These are phyloP conservation scores for Tillus elongatus DNA, from an alignment of 2,888 invertebrate genomes.

Conservation along the genomic window DNA sequence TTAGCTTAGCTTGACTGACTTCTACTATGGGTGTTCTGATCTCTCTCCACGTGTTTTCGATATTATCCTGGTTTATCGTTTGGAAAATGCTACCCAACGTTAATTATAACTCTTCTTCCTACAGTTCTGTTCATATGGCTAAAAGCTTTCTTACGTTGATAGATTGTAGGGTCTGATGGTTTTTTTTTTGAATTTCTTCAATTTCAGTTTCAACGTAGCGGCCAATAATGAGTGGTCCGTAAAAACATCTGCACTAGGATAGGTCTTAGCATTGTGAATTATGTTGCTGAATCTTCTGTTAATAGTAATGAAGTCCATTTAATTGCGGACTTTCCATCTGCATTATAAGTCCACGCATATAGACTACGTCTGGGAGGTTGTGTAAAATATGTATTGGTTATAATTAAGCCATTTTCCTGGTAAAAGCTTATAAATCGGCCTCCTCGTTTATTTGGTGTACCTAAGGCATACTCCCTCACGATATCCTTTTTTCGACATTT, in stretches of 20 bases:
- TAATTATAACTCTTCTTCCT: background rate
- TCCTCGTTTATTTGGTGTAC: constrained; percentile 4
- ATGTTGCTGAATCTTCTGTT: background rate
- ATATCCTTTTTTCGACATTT: background rate
- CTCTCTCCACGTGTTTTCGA: constrained; percentile 1
- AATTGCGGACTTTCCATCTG: background rate
- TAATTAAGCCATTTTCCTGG: constrained; percentile 3
- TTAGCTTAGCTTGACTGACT: constrained; percentile 2
- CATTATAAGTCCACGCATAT: too few relatives aligned
- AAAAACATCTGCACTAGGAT: constrained; percentile 2
- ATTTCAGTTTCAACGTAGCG: constrained; percentile 2
- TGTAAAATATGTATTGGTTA: constrained; percentile 1
- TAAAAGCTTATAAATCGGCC: background rate
- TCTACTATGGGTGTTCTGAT: constrained; percentile 2
- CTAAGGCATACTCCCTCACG: constrained; percentile 1
- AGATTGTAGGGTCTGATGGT: constrained; percentile 1
- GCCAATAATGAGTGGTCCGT: constrained; percentile 2
- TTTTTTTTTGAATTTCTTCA: background rate
- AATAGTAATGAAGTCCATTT: constrained; percentile 1
- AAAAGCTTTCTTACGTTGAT: background rate
- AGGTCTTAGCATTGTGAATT: background rate
- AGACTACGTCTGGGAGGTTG: background rate
- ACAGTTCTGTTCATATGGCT: background rate
- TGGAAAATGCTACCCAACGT: background rate
- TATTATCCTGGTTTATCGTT: background rate